Base-by-base conservation (phyloP, 23 tunicate genomes). In the Trididemnum clinides region DNA sequence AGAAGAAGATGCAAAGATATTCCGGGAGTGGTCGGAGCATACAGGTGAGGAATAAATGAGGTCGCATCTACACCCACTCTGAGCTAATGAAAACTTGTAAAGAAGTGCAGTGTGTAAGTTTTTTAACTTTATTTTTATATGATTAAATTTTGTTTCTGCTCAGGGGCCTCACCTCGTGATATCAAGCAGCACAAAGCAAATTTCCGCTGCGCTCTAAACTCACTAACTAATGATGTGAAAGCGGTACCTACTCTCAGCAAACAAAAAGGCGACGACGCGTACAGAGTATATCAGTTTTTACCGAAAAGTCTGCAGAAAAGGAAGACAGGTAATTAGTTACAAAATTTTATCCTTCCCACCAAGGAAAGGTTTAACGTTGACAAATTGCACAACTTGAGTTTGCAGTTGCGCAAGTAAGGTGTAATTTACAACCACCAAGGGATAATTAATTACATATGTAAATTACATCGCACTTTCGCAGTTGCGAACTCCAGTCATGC, bases 121-220 rank as follows among this genome's bases (percentile, higher is more conserved):
- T 44, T 10, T 44, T 44, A 44, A 44, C 10, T 7, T 44, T 15
- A 15, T 7, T 44, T 44, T 15, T 44, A 15, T 7, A 15, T 44
- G 54, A 44, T 15, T 10, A 7, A 10, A 44, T 44, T 44, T 15
- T 44, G 15, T 44, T 0, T n/a, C n/a, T 15, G 20, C 0, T 64
- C 15, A 94, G 98, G 98, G 1, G 92, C 98, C 4, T 64, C 81
- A 12, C 89, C 88, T 27, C 32, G 75, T 7, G 92, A 94, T 63
- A 82, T 91, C 4, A 94, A 94, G 37, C 92, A 89, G 58, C 90
- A 90, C 70, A 94, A 94, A 76, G 98, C 98, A 26, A 94, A 92
- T 37, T 94, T 94, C 57, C 85, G 98, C 7, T 94, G 98, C 63
- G 98, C 98, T 33, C 80, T 94, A 5, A 92, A 94, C 38, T 94